These are phyloP conservation scores for Papilio polytes DNA, from an alignment of 1,140 invertebrate species.

Conservation along the genomic window DNA sequence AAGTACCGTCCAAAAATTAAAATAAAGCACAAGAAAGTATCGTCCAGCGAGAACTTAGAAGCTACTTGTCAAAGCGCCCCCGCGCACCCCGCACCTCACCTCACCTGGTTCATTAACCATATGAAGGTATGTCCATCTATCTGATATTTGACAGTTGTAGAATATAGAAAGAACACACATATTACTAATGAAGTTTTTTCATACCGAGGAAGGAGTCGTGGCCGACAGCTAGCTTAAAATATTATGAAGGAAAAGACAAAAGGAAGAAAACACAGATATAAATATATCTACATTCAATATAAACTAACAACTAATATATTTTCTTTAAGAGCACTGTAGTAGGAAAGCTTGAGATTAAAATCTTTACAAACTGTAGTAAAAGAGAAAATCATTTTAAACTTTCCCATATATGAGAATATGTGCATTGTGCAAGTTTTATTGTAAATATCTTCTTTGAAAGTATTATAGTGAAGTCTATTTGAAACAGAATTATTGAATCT, in stretches of 20 bases:
- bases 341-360: constrained; percentile 3
- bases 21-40: constrained; percentile 88
- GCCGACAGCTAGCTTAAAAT: no score
- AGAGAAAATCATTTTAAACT: background rate
- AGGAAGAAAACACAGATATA: no score
- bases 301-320: constrained; percentile 18
- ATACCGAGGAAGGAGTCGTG: no score
- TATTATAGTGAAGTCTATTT: background rate
- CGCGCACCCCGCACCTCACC: constrained; percentile 89
- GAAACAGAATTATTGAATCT: constrained; percentile 1
- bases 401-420: background rate
- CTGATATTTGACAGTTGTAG: no score
- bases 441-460: background rate
- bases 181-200: no score
- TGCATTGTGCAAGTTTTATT: background rate
- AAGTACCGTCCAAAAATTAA: constrained; percentile 88
- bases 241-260: no score
- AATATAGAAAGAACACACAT: no score
- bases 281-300: no score
- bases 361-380: background rate
- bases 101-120: constrained; percentile 93
- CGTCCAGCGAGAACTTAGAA: constrained; percentile 88
- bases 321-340: constrained; percentile 27
- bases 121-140: constrained; percentile 86
- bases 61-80: constrained; percentile 91